phyloP scores from a whole-genome alignment of 2,113 vertebrate species.

The Tychaedon coryphoeus region DNA sequence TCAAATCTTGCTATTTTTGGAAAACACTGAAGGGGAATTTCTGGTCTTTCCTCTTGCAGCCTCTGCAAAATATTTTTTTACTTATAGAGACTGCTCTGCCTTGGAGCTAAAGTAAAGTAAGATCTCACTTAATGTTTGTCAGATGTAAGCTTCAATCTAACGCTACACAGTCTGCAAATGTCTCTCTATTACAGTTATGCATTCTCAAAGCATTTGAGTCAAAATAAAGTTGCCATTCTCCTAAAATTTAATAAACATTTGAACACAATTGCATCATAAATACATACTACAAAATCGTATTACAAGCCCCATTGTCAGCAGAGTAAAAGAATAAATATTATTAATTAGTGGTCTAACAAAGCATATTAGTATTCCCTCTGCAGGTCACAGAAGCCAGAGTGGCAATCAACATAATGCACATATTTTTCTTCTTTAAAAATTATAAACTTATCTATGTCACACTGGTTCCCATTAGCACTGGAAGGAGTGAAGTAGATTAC shows the following conservation, averaged over 20 bases:
- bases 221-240: not conserved
- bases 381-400: not conserved
- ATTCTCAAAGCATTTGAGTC: not conserved
- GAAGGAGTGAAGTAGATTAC: not conserved
- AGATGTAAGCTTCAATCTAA: not conserved
- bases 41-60: constrained; percentile 46
- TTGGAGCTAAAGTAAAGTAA: constrained; percentile 29
- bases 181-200: not conserved
- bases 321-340: not conserved
- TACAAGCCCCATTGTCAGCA: not conserved
- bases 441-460: not conserved
- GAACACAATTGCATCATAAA: not conserved
- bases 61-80: constrained; percentile 43
- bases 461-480: not conserved
- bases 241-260: not conserved
- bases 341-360: not conserved
- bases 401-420: not conserved
- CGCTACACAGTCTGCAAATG: not conserved
- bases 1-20: constrained; percentile 41
- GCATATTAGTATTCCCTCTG: not conserved
- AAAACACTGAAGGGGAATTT: constrained; percentile 51
- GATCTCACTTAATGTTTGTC: constrained; percentile 26
- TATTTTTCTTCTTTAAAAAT: not conserved
- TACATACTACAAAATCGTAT: not conserved
- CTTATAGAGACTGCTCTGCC: constrained; percentile 21